Evolutionary conservation across 2,797 vertebrate species (phyloP).

Genomic region (Acanthiza pusilla): DNA sequence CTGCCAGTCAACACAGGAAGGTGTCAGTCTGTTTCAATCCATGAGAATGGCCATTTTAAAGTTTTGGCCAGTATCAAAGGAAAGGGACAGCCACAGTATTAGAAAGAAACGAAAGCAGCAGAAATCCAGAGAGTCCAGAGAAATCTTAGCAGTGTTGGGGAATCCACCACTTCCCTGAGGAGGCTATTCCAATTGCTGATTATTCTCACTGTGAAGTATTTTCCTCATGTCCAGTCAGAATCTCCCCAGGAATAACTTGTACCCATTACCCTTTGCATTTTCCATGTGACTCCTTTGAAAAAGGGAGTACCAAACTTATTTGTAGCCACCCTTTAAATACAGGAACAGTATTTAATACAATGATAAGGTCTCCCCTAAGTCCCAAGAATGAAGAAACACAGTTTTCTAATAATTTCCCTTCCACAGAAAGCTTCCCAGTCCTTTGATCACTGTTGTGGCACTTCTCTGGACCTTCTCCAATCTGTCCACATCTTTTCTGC

Average conservation of each 20-base stretch:
- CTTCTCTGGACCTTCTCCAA: not conserved
- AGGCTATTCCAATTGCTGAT: not conserved
- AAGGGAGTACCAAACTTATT: not conserved
- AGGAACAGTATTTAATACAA: not conserved
- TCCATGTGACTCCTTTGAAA: not conserved
- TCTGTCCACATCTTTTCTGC: not conserved
- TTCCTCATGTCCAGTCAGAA: not conserved
- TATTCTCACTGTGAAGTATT: not conserved
- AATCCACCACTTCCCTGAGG: not conserved
- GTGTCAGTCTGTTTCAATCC: not conserved
- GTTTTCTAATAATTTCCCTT: not conserved
- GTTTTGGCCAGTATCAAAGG: not conserved
- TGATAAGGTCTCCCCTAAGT: not conserved
- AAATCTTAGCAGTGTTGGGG: not conserved
- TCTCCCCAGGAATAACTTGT: not conserved
- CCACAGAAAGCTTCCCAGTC: not conserved
- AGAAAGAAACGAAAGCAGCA: not conserved
- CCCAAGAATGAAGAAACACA: not conserved
- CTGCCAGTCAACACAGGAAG: not conserved
- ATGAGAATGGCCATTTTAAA: not conserved
- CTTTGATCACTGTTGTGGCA: not conserved
- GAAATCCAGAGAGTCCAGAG: not conserved
- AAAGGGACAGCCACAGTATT: not conserved
- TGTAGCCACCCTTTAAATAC: not conserved
- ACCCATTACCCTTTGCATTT: not conserved